A percentile compares a stretch with the other conserved stretches of the same genome.
These are phyloP conservation scores for Chinchilla lanigera DNA, from an alignment of 2,113 vertebrate genomes.

Conservation along the genomic window DNA sequence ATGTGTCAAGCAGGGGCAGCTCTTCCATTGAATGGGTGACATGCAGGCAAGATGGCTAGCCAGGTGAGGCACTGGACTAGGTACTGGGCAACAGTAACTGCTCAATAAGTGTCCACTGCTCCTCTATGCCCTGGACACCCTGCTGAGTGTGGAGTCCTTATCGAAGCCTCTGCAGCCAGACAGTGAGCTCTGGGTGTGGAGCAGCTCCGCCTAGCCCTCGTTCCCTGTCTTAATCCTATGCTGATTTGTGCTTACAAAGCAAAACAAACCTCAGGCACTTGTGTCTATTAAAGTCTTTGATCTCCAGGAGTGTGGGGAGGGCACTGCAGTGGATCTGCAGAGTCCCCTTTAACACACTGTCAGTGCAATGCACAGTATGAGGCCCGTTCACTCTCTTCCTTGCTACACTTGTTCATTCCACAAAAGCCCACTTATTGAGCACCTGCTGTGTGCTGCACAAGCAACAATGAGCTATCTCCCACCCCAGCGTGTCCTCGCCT, in stretches of 20 bases:
- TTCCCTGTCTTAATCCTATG: not conserved
- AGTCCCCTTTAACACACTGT: rapidly evolving
- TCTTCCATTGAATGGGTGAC: not conserved
- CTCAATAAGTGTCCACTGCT: not conserved
- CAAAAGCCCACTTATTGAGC: not conserved
- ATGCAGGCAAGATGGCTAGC: not conserved
- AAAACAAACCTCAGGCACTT: not conserved
- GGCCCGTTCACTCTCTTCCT: not conserved
- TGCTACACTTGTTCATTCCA: not conserved
- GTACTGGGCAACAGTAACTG: not conserved
- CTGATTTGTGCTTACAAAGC: not conserved
- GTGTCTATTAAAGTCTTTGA: not conserved
- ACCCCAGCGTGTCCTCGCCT: not conserved
- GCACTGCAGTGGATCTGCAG: rapidly evolving
- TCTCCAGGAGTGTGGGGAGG: not conserved
- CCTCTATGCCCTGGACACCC: not conserved
- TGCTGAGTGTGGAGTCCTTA: not conserved
- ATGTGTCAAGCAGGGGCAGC: not conserved
- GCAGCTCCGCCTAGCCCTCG: not conserved
- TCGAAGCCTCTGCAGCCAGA: not conserved
- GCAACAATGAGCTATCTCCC: not conserved
- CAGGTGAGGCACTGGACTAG: not conserved
- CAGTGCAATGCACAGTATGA: not conserved
- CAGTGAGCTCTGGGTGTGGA: rapidly evolving
- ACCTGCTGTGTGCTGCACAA: not conserved